Percentiles rank a stretch among this genome's conserved stretches.
Conservation (phyloP, 2,888 invertebrate genomes). For the Drosophila quinaria region DNA sequence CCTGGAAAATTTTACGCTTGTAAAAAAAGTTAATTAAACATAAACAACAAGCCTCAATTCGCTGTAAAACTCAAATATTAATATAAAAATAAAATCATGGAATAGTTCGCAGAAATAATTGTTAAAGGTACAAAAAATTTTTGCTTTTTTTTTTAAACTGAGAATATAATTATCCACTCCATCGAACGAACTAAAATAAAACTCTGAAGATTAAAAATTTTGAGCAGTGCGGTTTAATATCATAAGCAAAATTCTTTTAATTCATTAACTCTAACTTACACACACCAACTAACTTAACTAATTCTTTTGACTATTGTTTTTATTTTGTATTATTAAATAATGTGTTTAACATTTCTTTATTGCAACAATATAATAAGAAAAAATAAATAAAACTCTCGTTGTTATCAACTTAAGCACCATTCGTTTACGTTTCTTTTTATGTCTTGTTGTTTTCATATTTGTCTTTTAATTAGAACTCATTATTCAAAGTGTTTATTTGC, state of each 20-base stretch:
- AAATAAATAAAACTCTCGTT: slow-evolving; percentile 35
- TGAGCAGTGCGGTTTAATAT: not conserved
- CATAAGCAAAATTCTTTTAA: too few relatives aligned
- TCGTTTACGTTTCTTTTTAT: slow-evolving; percentile 24
- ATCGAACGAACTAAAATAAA: too few relatives aligned
- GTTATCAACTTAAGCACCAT: slow-evolving; percentile 21
- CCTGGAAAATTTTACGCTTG: slow-evolving; percentile 2
- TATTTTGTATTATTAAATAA: not conserved
- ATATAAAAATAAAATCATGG: not conserved
- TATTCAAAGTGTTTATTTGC: slow-evolving; percentile 63
- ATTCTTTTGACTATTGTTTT: not conserved
- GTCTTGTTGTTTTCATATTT: slow-evolving; percentile 39
- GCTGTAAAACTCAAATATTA: not conserved
- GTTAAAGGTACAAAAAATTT: not conserved
- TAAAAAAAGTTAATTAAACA: slow-evolving; percentile 64
- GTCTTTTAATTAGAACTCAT: slow-evolving; percentile 53
- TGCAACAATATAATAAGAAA: slow-evolving; percentile 14
- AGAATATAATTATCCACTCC: too few relatives aligned
- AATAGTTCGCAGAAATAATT: not conserved
- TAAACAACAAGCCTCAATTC: slow-evolving; percentile 52
- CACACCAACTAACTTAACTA: too few relatives aligned
- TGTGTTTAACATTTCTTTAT: slow-evolving; percentile 11
- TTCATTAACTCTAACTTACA: too few relatives aligned
- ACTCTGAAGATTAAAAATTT: not conserved
- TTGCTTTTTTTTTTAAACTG: too few relatives aligned